Conservation (phyloP, 2,888 invertebrate species). For the Notocelia uddmanniana region DNA sequence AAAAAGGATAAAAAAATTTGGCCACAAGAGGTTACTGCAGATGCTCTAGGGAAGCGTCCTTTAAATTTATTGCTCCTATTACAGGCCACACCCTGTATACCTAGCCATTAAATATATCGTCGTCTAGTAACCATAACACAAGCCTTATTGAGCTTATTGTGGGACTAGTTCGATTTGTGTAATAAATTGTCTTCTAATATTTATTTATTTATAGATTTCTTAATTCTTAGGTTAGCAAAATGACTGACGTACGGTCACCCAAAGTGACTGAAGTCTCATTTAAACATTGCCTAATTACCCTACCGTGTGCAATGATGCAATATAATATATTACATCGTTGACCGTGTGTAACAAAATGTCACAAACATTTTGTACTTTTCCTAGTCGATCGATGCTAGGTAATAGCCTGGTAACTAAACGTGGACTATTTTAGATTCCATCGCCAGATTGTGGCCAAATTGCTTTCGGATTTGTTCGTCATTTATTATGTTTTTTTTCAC, state of each 20-base stretch:
- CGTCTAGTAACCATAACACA: too few species aligned
- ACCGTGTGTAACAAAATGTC: slow-evolving; percentile 3
- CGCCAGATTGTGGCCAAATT: slow-evolving; percentile 28
- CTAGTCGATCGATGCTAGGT: slow-evolving; percentile 13
- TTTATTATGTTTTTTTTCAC: background rate
- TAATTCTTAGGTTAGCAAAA: background rate
- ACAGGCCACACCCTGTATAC: too few species aligned
- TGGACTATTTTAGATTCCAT: slow-evolving; percentile 19
- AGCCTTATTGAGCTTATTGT: too few species aligned
- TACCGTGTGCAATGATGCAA: too few species aligned
- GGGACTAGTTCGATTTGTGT: too few species aligned
- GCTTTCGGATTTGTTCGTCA: slow-evolving; percentile 17
- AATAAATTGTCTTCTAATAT: too few species aligned
- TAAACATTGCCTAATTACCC: background rate
- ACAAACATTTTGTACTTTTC: slow-evolving; percentile 5
- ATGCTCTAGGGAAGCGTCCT: too few species aligned
- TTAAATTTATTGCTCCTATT: too few species aligned
- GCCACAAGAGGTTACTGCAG: too few species aligned
- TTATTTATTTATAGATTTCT: too few species aligned
- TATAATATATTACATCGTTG: background rate
- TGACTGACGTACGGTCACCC: background rate
- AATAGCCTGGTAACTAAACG: slow-evolving; percentile 17
- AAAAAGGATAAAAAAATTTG: too few species aligned
- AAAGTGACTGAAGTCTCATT: background rate
- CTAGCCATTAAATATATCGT: too few species aligned